Conservation (phyloP, 2,797 vertebrate genomes). For the Crypturellus tataupa region DNA sequence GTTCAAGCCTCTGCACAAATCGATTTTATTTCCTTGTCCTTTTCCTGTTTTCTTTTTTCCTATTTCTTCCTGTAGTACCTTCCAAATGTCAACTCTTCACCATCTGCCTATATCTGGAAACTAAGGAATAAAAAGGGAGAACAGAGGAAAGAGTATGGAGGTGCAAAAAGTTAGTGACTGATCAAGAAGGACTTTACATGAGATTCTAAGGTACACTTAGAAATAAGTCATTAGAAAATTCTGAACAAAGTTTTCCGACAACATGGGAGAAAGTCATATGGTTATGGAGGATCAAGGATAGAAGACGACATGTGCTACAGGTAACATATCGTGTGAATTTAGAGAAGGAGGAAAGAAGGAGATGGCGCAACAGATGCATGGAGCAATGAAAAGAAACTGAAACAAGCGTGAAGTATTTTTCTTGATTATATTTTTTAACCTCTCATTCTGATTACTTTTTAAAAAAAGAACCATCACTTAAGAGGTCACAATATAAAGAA, state of each 20-base stretch:
- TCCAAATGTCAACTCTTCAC: not conserved
- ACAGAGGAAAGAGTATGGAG: not conserved
- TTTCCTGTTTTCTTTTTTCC: not conserved
- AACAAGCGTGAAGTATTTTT: not conserved
- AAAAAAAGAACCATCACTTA: not conserved
- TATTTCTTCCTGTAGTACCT: not conserved
- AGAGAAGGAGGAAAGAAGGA: not conserved
- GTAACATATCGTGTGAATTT: not conserved
- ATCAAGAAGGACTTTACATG: not conserved
- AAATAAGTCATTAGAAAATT: not conserved
- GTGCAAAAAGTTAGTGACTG: not conserved
- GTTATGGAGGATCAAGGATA: not conserved
- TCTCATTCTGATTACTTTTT: not conserved
- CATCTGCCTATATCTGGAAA: not conserved
- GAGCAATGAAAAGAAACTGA: not conserved
- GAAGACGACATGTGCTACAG: not conserved
- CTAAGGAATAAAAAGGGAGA: not conserved
- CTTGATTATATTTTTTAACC: not conserved
- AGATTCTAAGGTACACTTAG: not conserved
- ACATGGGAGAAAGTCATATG: not conserved
- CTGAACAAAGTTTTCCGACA: not conserved
- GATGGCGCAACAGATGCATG: not conserved
- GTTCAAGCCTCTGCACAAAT: not conserved
- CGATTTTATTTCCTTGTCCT: not conserved
- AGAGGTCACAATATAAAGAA: accelerated